Evolutionary conservation across 2,797 vertebrate genomes (phyloP).

Genomic region (Anguilla obscura): DNA sequence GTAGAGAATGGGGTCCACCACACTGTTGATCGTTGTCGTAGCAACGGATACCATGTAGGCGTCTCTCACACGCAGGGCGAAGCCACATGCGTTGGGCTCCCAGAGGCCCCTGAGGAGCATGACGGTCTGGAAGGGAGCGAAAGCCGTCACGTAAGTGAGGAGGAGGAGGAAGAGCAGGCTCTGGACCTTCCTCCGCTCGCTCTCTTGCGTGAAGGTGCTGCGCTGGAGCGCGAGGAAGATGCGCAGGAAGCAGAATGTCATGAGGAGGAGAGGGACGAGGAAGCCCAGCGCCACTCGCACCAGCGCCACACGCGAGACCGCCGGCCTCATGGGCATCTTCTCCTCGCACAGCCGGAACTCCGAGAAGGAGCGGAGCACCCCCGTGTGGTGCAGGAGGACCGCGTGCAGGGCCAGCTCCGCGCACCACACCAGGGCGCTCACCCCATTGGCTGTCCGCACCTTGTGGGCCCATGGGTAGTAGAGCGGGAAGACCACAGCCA

Average conservation of each 20-base stretch:
- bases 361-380: slow-evolving; percentile 47
- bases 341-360: slow-evolving; percentile 33
- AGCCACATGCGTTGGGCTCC: slow-evolving; percentile 42
- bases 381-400: slow-evolving; percentile 50
- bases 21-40: slow-evolving; percentile 60
- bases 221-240: slow-evolving; percentile 48
- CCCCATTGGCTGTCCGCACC: slow-evolving; percentile 40
- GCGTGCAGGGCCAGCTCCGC: slow-evolving; percentile 48
- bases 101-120: slow-evolving; percentile 55
- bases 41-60: slow-evolving; percentile 56
- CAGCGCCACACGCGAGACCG: background rate
- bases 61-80: slow-evolving; percentile 39
- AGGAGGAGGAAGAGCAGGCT: slow-evolving; percentile 52
- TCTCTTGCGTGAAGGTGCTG: slow-evolving; percentile 46
- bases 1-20: slow-evolving; percentile 60
- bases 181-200: slow-evolving; percentile 55
- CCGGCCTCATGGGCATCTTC: slow-evolving; percentile 22
- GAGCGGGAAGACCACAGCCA: slow-evolving; percentile 58
- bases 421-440: slow-evolving; percentile 52
- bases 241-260: slow-evolving; percentile 57
- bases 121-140: slow-evolving; percentile 57
- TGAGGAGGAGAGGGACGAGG: slow-evolving; percentile 50
- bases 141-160: slow-evolving; percentile 55
- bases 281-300: slow-evolving; percentile 47
- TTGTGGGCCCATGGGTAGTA: slow-evolving; percentile 49